Evolutionary conservation across 2,888 invertebrate species (phyloP), one percentile per base, ranked within the genome.

Genomic region (Argyra leucocephala): DNA sequence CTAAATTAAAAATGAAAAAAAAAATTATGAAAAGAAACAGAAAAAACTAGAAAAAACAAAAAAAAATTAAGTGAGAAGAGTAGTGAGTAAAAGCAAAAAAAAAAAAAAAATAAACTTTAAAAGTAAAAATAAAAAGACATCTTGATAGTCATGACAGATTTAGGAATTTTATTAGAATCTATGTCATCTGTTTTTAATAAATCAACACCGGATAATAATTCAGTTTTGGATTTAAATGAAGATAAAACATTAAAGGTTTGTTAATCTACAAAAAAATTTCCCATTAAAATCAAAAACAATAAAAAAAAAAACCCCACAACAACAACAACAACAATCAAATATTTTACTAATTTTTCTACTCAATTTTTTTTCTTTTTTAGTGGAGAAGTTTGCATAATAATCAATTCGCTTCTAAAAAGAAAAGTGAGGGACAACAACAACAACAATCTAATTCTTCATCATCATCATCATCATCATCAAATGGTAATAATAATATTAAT

Each of bases 351-450:
- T 31, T 31, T 31, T 31, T 7, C 10, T 31, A 31, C 6, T n/a
- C n/a, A 31, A 31, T 7, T 31, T 31, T 48, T 48, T 48, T 48
- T 5, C 5, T 12, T 18, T 48, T 48, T 48, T 48, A 80, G 67
- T 80, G 80, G 80, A 76, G 80, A 66, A 74, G 76, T 66, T 72
- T 80, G 69, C 74, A 75, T 64, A 78, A 78, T 68, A 80, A 80
- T 74, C 76, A 76, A 68, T 77, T 77, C 67, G 79, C 80, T 22
- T 75, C 75, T 69, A 77, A 75, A 70, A 75, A 77, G 48, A 48
- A 48, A 48, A 18, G 15, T 48, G 48, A 48, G 18, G 22, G n/a
- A 15, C 12, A 61, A 61, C n/a, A n/a, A 37, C 48, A 48, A 48
- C 31, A 31, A 48, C 18, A 48, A 48, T 48, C 1, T 48, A 48